Percentiles rank a stretch among this genome's conserved stretches.
These are phyloP conservation scores for Bombus picipes DNA, from an alignment of 1,140 invertebrate genomes.

Conservation along the genomic window DNA sequence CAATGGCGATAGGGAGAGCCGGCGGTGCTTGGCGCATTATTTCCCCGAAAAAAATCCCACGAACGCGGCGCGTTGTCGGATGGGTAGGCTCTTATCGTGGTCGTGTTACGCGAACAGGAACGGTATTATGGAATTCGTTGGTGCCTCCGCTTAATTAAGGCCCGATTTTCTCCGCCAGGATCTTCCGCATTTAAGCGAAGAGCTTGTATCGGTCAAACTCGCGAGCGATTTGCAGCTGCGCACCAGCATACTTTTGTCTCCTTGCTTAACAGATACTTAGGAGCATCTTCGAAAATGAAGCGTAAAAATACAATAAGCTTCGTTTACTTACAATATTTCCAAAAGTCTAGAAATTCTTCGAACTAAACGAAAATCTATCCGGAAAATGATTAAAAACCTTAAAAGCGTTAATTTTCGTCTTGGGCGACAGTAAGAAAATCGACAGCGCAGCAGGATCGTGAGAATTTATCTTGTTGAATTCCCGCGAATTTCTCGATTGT, in stretches of 20 bases:
- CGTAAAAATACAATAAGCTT: neutral
- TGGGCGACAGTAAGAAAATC: neutral
- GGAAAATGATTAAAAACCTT: too few species aligned
- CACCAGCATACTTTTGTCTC: constrained; percentile 2
- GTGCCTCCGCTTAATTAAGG: constrained; percentile 67
- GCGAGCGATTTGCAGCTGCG: constrained; percentile 9
- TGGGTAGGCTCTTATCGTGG: constrained; percentile 52
- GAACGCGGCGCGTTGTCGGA: constrained; percentile 42
- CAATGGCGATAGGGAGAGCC: constrained; percentile 67
- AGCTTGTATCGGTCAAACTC: neutral
- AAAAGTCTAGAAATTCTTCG: too few species aligned
- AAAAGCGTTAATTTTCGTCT: neutral
- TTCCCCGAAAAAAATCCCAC: constrained; percentile 74
- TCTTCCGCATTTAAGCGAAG: constrained; percentile 50
- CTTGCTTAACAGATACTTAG: neutral
- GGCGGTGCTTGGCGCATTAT: constrained; percentile 66
- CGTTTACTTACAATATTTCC: too few species aligned
- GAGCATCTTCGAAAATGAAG: neutral
- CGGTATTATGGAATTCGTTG: constrained; percentile 63
- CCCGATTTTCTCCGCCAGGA: constrained; percentile 6
- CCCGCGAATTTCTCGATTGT: constrained; percentile 53
- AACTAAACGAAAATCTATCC: too few species aligned
- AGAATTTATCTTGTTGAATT: constrained; percentile 53
- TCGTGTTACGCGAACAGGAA: constrained; percentile 64
- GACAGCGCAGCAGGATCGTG: constrained; percentile 57